phyloP scores from a whole-genome alignment of 1,140 invertebrate species.

The Ectropis grisescens region DNA sequence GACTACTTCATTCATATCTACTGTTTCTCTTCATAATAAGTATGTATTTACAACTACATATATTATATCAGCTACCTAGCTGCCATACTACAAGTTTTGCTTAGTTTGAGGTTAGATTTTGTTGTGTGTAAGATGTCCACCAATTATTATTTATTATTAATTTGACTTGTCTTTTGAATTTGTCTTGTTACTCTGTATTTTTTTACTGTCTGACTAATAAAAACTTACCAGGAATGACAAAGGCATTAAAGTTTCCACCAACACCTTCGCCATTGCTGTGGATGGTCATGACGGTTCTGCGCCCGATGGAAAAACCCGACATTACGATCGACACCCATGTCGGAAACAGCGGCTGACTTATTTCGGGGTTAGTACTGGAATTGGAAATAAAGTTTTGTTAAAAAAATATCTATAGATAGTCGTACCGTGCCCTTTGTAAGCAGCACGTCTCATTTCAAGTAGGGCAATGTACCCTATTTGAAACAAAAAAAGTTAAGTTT shows the following conservation, averaged over 20 bases:
- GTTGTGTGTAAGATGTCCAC: too few relatives aligned
- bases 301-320: conserved; percentile 17
- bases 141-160: conserved; percentile 4
- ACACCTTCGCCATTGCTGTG: conserved; percentile 30
- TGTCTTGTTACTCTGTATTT: neutral
- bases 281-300: conserved; percentile 39
- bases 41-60: too few relatives aligned
- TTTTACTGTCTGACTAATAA: too few relatives aligned
- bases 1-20: too few relatives aligned
- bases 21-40: too few relatives aligned
- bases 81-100: too few relatives aligned
- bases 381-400: conserved; percentile 3
- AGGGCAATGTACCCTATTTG: too few relatives aligned
- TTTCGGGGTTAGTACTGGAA: conserved; percentile 27
- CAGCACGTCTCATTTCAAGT: too few relatives aligned
- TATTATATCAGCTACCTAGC: neutral
- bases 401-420: too few relatives aligned
- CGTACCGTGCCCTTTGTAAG: too few relatives aligned
- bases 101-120: too few relatives aligned
- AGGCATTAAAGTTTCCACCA: conserved; percentile 46
- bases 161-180: neutral
- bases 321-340: conserved; percentile 21
- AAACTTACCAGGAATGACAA: conserved; percentile 28
- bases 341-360: conserved; percentile 31
- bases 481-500: too few relatives aligned